Evolutionary conservation across 1,140 invertebrate species (phyloP), one percentile per base, ranked within the genome.

Genomic region (Euglossa dilemma): DNA sequence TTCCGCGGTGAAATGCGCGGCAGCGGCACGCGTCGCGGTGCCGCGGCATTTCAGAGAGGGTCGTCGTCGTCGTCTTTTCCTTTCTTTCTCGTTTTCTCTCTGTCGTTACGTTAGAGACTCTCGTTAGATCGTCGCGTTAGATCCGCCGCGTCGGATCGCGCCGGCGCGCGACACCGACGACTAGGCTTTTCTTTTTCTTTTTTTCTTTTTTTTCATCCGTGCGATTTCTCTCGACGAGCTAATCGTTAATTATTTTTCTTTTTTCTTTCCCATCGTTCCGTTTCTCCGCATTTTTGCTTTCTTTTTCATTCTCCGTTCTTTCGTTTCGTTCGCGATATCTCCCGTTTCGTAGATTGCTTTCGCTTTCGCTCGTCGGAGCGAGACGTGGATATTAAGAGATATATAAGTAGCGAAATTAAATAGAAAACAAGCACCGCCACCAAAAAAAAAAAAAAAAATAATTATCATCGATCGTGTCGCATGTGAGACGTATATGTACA

Each of bases 381-480:
- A 72, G 52, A 72, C 63, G 28, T 80, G 8, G 64, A 64, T 72
- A 56, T 63, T 70, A 25, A 81, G 57, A 72, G 14, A 16, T 63
- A 54, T 81, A 63, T 23, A 81, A 73, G 61, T 28, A 83, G 47
- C 87, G 73, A 88, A 88, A 85, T 67, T 72, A 80, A 85, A 85
- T 20, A 61, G 72, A 87, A 45, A 63, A 84, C 74, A 86, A 87
- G 79, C 80, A 76, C 80, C 80, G 73, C 80, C 80, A 82, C 80
- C 80, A 76, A 76, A 76, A 73, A 72, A 76, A 50, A 36, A 36
- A 36, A 36, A 36, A 36, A 36, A 36, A 36, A 36, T 2, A 36
- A 36, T 36, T 67, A 75, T 75, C 43, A 28, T 57, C 57, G 52
- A 50, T 50, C 28, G 80, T 82, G 80, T 66, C 63, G 28, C 23